phyloP scores from a whole-genome alignment of 2,797 vertebrate genomes.

The Danio kyathit region DNA sequence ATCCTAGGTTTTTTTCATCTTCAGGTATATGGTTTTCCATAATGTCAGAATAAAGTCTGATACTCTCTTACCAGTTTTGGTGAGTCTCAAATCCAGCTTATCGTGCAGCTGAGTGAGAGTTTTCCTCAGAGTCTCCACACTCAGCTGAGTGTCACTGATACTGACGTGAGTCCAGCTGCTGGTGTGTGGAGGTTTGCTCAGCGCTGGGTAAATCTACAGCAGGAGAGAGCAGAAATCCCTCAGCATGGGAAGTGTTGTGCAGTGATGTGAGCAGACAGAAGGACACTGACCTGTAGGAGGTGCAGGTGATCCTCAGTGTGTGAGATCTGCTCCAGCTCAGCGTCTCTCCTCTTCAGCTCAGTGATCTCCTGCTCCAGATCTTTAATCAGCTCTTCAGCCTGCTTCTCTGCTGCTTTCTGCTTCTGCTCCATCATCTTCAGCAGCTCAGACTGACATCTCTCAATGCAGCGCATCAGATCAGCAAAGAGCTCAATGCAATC shows the following conservation, averaged over 20 bases:
- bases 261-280: conserved; percentile 9
- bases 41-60: not conserved
- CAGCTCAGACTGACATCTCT: conserved; percentile 53
- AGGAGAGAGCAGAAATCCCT: conserved; percentile 29
- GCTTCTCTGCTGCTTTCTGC: conserved; percentile 43
- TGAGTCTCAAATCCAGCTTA: conserved; percentile 33
- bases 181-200: conserved; percentile 36
- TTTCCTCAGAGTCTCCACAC: conserved; percentile 37
- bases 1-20: too few species aligned
- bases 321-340: conserved; percentile 47
- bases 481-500: conserved; percentile 36
- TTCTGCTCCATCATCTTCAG: conserved; percentile 45
- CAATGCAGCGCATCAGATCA: conserved; percentile 48
- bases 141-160: not conserved
- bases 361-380: conserved; percentile 56
- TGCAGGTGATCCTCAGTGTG: conserved; percentile 54
- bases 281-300: conserved; percentile 50
- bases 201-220: conserved; percentile 48
- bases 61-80: conserved; percentile 35
- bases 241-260: not conserved
- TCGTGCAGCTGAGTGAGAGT: conserved; percentile 48
- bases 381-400: conserved; percentile 34
- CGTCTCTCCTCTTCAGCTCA: conserved; percentile 29
- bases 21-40: too few species aligned
- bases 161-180: conserved; percentile 44